Evolutionary conservation across 2,113 vertebrate genomes (phyloP).

Genomic region (Tichodroma muraria): DNA sequence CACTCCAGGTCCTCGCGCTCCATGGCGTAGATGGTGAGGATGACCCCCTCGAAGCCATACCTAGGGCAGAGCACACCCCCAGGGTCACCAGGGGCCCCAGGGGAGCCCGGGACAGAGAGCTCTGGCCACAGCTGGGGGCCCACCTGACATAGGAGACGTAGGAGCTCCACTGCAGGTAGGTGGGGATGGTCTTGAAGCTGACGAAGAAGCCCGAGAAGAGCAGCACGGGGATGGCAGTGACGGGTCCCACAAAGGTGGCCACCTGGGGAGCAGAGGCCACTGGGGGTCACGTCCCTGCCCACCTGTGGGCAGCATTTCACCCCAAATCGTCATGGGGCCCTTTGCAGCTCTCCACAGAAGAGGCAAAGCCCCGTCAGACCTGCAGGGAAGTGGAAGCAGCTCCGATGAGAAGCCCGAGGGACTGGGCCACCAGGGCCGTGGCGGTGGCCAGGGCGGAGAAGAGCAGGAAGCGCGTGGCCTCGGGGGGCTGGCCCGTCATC

Average conservation of each 20-base stretch:
- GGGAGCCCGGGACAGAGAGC: neutral
- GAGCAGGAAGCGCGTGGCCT: slow-evolving; percentile 87
- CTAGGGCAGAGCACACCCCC: slow-evolving; percentile 48
- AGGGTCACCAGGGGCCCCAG: rapidly evolving
- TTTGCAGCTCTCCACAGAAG: rapidly evolving
- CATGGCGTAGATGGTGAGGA: slow-evolving; percentile 97
- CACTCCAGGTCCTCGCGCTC: slow-evolving; percentile 89
- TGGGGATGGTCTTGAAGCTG: slow-evolving; percentile 98
- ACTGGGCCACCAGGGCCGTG: slow-evolving; percentile 93
- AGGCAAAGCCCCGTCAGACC: slow-evolving; percentile 53
- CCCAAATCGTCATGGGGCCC: rapidly evolving
- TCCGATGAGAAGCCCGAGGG: slow-evolving; percentile 91
- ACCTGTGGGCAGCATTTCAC: rapidly evolving
- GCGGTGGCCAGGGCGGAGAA: slow-evolving; percentile 90
- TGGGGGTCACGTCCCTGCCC: neutral
- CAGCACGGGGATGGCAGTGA: slow-evolving; percentile 93
- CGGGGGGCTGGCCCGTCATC: slow-evolving; percentile 97
- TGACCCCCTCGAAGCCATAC: slow-evolving; percentile 95
- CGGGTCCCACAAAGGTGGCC: slow-evolving; percentile 93
- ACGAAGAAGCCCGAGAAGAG: slow-evolving; percentile 98
- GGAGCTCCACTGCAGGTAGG: slow-evolving; percentile 96
- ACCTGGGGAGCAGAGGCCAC: slow-evolving; percentile 71
- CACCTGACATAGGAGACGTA: slow-evolving; percentile 98
- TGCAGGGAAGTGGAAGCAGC: slow-evolving; percentile 94
- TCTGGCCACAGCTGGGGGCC: neutral